Evolutionary conservation across 2,113 vertebrate species (phyloP).

Genomic region (Jacana jacana): DNA sequence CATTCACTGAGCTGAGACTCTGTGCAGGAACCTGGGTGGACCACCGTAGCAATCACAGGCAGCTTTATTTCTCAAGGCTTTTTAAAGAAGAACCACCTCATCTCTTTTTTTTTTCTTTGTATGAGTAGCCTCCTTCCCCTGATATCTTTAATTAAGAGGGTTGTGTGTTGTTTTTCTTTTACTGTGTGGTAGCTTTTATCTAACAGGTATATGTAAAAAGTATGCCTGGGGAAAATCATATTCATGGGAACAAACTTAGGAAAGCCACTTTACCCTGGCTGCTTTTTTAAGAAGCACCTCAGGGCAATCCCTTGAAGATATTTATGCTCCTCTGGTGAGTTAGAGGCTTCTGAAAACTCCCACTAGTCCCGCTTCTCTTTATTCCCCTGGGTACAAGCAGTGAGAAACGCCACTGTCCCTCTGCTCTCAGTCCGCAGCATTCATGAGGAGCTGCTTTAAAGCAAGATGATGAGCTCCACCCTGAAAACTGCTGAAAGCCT

Average conservation of each 20-base stretch:
- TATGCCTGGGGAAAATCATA: slow-evolving; percentile 55
- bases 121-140: background rate
- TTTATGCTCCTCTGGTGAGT: slow-evolving; percentile 41
- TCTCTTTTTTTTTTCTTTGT: background rate
- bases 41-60: background rate
- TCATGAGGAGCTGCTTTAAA: slow-evolving; percentile 13
- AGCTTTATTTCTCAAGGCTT: background rate
- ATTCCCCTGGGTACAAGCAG: background rate
- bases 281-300: slow-evolving; percentile 62
- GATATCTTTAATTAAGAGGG: slow-evolving; percentile 65
- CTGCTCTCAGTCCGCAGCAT: slow-evolving; percentile 22
- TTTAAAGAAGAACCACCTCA: background rate
- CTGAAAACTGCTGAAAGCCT: background rate
- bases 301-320: slow-evolving; percentile 60
- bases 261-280: slow-evolving; percentile 55
- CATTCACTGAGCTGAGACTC: background rate
- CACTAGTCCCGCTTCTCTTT: slow-evolving; percentile 24
- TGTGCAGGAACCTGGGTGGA: background rate
- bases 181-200: slow-evolving; percentile 63
- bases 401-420: slow-evolving; percentile 39
- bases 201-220: slow-evolving; percentile 59
- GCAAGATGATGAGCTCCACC: background rate
- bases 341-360: slow-evolving; percentile 57
- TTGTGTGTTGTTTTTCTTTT: slow-evolving; percentile 45
- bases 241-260: slow-evolving; percentile 64